A percentile compares a stretch with the other conserved stretches of the same genome.
These are phyloP conservation scores for Drosophila biarmipes DNA, from an alignment of 1,140 invertebrate species.

Conservation along the genomic window DNA sequence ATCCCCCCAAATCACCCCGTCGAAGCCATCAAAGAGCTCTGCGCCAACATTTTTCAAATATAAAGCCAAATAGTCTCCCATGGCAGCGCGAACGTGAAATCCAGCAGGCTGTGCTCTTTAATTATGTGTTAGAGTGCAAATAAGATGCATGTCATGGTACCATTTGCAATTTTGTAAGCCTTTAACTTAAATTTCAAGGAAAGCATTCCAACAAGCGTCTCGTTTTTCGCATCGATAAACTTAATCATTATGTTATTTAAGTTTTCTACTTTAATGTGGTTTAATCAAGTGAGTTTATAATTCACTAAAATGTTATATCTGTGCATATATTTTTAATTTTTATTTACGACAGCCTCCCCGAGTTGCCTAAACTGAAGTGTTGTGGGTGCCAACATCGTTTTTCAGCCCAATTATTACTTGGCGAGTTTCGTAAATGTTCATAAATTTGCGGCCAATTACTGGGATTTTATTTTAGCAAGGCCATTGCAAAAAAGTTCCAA, in stretches of 20 bases:
- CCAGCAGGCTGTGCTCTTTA: neutral
- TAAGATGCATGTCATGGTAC: neutral
- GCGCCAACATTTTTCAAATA: slow-evolving; percentile 54
- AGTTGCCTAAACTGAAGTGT: neutral
- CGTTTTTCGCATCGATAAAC: too few species aligned
- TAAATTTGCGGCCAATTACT: slow-evolving; percentile 20
- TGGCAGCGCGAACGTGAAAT: neutral
- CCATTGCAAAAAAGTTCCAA: neutral
- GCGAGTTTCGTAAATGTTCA: slow-evolving; percentile 2
- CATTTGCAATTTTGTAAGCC: neutral
- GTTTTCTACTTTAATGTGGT: too few species aligned
- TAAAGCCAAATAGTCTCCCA: slow-evolving; percentile 5
- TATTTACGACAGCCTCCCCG: neutral
- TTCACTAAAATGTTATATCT: too few species aligned
- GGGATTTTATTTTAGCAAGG: neutral
- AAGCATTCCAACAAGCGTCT: too few species aligned
- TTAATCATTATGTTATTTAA: too few species aligned
- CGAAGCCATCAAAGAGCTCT: slow-evolving; percentile 26
- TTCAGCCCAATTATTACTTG: slow-evolving; percentile 14
- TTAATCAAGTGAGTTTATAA: too few species aligned
- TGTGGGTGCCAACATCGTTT: slow-evolving; percentile 15
- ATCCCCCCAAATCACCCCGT: slow-evolving; percentile 25
- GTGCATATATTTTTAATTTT: neutral
- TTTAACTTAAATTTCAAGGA: neutral
- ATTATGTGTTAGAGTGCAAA: neutral